These are phyloP conservation scores for Hemicentrotus pulcherrimus DNA, from an alignment of 35 echinoderm and acorn worm species.

Conservation along the genomic window DNA sequence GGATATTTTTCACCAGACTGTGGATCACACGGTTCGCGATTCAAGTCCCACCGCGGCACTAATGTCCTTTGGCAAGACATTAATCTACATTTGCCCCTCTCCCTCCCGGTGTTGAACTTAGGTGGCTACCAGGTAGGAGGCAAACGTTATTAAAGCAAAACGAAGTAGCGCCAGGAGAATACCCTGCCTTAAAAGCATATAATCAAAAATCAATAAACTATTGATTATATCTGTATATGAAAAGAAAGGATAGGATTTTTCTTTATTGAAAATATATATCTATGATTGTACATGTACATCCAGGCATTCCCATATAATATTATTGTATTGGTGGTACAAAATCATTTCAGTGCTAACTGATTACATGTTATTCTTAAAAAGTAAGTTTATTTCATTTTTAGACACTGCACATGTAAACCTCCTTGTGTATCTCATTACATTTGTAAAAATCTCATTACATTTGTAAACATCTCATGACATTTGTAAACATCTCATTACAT, in stretches of 20 bases:
- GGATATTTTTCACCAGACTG: too few relatives aligned
- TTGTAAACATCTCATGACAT: background rate
- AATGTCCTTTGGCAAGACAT: too few relatives aligned
- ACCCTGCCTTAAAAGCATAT: too few relatives aligned
- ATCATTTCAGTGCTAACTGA: background rate
- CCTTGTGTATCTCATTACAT: background rate
- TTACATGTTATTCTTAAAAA: background rate
- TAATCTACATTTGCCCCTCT: too few relatives aligned
- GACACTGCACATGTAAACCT: background rate
- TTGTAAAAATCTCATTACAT: background rate
- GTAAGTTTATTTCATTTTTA: too few relatives aligned
- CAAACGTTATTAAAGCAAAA: too few relatives aligned
- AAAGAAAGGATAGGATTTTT: background rate
- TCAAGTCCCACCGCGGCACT: too few relatives aligned
- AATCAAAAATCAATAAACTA: too few relatives aligned
- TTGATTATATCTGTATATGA: background rate
- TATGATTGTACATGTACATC: background rate
- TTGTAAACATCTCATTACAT: background rate
- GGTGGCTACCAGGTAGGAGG: too few relatives aligned
- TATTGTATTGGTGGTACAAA: background rate
- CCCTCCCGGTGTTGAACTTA: too few relatives aligned
- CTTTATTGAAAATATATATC: background rate
- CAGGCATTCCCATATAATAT: background rate
- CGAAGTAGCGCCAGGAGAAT: too few relatives aligned
- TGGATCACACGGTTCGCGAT: too few relatives aligned